These are phyloP conservation scores for Anableps anableps DNA, from an alignment of 2,797 vertebrate genomes.

Conservation along the genomic window DNA sequence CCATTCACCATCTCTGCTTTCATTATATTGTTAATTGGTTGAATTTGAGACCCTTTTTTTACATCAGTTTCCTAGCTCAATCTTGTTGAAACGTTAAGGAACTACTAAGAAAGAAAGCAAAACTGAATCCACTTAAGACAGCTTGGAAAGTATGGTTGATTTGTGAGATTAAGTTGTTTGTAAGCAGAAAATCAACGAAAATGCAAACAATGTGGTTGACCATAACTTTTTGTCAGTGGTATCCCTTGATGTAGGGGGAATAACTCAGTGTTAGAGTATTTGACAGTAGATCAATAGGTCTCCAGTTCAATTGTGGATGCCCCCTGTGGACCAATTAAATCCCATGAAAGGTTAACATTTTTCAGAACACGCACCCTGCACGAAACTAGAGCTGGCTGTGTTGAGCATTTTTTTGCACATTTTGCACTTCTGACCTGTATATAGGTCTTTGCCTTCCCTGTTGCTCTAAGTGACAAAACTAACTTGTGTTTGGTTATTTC, in stretches of 20 bases:
- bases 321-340: constrained; percentile 30
- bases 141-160: not conserved
- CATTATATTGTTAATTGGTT: not conserved
- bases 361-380: not conserved
- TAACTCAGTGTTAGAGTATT: constrained; percentile 76
- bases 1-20: not conserved
- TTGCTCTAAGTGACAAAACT: not conserved
- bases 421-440: not conserved
- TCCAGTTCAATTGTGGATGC: constrained; percentile 68
- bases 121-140: not conserved
- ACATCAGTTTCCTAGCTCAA: not conserved
- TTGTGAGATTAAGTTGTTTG: not conserved
- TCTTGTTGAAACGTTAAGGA: not conserved
- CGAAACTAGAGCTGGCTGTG: not conserved
- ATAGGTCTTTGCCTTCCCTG: not conserved
- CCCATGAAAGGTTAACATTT: not conserved
- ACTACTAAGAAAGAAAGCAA: not conserved
- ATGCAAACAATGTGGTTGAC: not conserved
- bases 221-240: not conserved
- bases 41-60: not conserved
- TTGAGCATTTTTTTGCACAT: no score
- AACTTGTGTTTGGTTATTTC: not conserved
- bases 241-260: constrained; percentile 32
- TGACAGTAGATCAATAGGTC: constrained; percentile 75
- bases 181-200: not conserved